Evolutionary conservation across 2,888 invertebrate species (phyloP).

Genomic region (Orthosia gothica): DNA sequence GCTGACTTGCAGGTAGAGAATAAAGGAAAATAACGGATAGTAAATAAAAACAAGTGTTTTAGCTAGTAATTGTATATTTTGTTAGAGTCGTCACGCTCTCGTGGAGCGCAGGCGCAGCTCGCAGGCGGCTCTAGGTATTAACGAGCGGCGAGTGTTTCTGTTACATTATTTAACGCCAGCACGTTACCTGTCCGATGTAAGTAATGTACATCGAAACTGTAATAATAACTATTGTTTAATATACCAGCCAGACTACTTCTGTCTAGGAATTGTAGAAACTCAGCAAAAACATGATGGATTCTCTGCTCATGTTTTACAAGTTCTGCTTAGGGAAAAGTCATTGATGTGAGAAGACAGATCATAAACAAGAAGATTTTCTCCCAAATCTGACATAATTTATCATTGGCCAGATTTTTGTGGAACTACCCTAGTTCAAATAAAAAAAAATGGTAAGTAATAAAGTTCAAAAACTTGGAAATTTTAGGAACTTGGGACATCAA

Average conservation of each 20-base stretch:
- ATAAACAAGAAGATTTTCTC: too few relatives aligned
- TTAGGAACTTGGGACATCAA: too few relatives aligned
- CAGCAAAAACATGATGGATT: not conserved
- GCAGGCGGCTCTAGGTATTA: constrained; percentile 72
- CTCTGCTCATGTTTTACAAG: not conserved
- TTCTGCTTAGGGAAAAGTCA: not conserved
- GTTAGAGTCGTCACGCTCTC: constrained; percentile 84
- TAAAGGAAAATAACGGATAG: constrained; percentile 64
- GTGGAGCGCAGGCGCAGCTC: constrained; percentile 75
- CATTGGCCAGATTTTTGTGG: too few relatives aligned
- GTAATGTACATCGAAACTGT: constrained; percentile 55
- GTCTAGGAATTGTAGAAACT: constrained; percentile 16
- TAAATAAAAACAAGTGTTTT: constrained; percentile 71
- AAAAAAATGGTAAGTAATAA: too few relatives aligned
- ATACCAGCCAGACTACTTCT: constrained; percentile 3
- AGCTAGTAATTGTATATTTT: constrained; percentile 78
- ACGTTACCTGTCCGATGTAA: constrained; percentile 50
- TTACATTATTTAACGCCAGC: constrained; percentile 83
- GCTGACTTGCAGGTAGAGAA: constrained; percentile 44
- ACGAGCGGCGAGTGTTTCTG: constrained; percentile 79
- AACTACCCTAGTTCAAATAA: too few relatives aligned
- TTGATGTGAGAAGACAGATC: too few relatives aligned
- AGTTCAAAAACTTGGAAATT: too few relatives aligned
- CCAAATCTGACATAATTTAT: too few relatives aligned
- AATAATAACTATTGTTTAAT: constrained; percentile 45